Evolutionary conservation across 2,797 vertebrate genomes (phyloP), one percentile per base, ranked within the genome.

Genomic region (Acanthis flammea): DNA sequence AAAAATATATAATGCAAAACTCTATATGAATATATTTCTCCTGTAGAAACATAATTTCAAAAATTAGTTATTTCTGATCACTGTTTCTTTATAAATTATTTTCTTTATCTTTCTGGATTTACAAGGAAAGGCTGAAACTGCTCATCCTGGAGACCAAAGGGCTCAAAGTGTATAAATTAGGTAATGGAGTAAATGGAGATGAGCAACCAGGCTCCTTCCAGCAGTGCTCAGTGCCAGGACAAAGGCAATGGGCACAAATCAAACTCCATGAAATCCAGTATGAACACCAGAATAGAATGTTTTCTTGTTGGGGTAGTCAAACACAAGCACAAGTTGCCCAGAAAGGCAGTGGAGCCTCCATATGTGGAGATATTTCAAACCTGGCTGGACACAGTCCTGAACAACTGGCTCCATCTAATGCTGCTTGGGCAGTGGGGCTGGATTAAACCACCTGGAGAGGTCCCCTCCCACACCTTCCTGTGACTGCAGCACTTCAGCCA

Each of bases 231-330:
- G 53, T 78, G n/a, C 30, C 23, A 76, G 54, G 22, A 39, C 9
- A 66, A 51, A 58, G 30, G 8, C 53, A 86, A 30, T 17, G 6
- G 39, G 17, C 30, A 77, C 14, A 51, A 55, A 61, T 55, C n/a
- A 79, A 73, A 68, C 6, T 2, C 8, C 25, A 15, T 54, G 14
- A 85, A 63, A 68, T 53, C 8, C 33, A 72, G 5, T 12, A 25
- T 6, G 28, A 82, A 18, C 1, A 21, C 14, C 53, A 42, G 4
- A 63, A 57, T 18, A 50, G 44, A 24, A 4, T 0, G 0, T 35
- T 63, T 58, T 60, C 8, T 30, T 45, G 5, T 67, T 23, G 28
- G 6, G 3, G 4, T 35, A 24, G 25, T 44, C 17, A 55, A 81
- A 60, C 31, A 55, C 10, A 72, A 41, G 45, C 81, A 51, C 3